Evolutionary conservation across 2,113 vertebrate species (phyloP), one percentile per base, ranked within the genome.

Genomic region (Gopherus flavomarginatus): DNA sequence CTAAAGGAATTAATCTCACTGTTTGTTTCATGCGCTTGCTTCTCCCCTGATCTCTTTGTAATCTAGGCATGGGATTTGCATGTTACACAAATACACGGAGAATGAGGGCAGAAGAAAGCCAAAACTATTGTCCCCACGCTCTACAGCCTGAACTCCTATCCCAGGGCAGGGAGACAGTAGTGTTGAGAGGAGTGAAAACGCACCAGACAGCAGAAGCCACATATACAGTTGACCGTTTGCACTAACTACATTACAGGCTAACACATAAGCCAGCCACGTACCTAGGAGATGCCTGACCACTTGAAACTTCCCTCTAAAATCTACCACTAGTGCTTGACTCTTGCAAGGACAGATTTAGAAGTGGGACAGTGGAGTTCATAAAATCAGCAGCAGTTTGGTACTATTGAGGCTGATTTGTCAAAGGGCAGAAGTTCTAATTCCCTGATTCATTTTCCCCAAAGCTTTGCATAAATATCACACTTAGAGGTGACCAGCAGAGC

Each of bases 1-100:
- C 79, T 65, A 86, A 85, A 42, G 53, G 80, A 35, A 38, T 93
- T 91, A 90, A 93, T 85, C 92, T 91, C n/a, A 31, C 72, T 94
- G 78, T 84, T 89, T 91, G 86, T 89, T 85, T 89, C 11, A 4
- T 0, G 5, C 42, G 81, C 0, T 0, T 35, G n/a, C 62, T 52
- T n/a, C 0, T 0, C 12, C 42, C 49, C 17, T 72, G 49, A 72
- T 89, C 27, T 10, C 49, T 65, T 22, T 56, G 79, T 75, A 81
- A 92, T 26, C 56, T 24, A 0, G 0, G 38, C 35, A 82, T 65
- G 78, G 54, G 86, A 57, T 94, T 78, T 65, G 62, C 10, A 21
- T 9, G 4, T 54, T 38, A 19, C 52, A 27, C 11, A 53, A 24
- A 26, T 8, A 44, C 12, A 26, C 24, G n/a, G 22, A n/a, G 35